phyloP scores from a whole-genome alignment of 1,140 invertebrate species.

The Aphelenchoides avenae region DNA sequence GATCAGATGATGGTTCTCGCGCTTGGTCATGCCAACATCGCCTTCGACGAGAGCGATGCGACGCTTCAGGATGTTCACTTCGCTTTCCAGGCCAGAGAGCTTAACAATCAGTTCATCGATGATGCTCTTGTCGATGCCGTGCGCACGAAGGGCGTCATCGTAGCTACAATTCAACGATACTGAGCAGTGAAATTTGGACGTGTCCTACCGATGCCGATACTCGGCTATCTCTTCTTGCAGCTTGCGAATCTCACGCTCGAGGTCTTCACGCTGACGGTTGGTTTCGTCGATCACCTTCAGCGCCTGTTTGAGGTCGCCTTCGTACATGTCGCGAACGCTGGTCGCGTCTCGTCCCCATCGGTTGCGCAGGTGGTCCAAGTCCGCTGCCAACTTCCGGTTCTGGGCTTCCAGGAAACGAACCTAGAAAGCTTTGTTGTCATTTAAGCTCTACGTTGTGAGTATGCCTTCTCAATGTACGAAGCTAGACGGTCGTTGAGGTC shows the following conservation, averaged over 20 bases:
- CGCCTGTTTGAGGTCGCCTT: constrained; percentile 60
- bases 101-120: constrained; percentile 52
- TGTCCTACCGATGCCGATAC: constrained; percentile 43
- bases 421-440: constrained; percentile 10
- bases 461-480: constrained; percentile 63
- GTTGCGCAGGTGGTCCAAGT: constrained; percentile 61
- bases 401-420: constrained; percentile 65
- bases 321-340: constrained; percentile 63
- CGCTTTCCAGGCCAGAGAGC: constrained; percentile 50
- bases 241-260: constrained; percentile 29
- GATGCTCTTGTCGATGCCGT: constrained; percentile 42
- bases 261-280: constrained; percentile 31
- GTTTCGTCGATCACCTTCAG: constrained; percentile 41
- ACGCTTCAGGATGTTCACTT: constrained; percentile 49
- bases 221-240: constrained; percentile 49
- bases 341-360: constrained; percentile 63
- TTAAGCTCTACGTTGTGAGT: constrained; percentile 1
- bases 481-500: constrained; percentile 64
- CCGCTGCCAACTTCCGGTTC: constrained; percentile 62
- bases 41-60: constrained; percentile 56
- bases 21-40: constrained; percentile 48
- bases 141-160: constrained; percentile 49
- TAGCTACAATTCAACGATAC: constrained; percentile 37
- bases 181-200: constrained; percentile 9
- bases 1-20: constrained; percentile 38